These are phyloP conservation scores for Pollenia labialis DNA, from an alignment of 2,888 invertebrate genomes.

Conservation along the genomic window DNA sequence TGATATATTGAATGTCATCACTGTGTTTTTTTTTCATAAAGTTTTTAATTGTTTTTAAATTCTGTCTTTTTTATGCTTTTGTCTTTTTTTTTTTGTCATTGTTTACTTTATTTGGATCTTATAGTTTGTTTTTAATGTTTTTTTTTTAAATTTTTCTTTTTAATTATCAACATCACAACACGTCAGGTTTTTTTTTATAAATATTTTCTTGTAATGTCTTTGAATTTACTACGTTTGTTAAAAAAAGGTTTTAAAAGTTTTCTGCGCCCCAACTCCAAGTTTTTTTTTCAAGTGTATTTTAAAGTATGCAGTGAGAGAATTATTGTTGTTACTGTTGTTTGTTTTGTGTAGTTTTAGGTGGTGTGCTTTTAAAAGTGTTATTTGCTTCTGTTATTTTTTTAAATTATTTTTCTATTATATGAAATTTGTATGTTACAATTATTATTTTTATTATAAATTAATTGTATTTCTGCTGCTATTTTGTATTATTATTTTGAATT, in stretches of 20 bases:
- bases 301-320: conserved; percentile 51
- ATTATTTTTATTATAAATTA: conserved; percentile 56
- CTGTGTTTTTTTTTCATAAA: conserved; percentile 38
- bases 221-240: conserved; percentile 61
- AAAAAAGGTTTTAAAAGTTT: conserved; percentile 57
- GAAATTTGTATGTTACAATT: conserved; percentile 43
- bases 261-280: conserved; percentile 83
- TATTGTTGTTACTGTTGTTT: conserved; percentile 59
- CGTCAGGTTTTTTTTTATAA: conserved; percentile 65
- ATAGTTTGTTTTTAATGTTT: conserved; percentile 70
- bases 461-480: conserved; percentile 44
- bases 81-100: conserved; percentile 11
- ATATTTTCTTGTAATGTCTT: conserved; percentile 70
- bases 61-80: conserved; percentile 56
- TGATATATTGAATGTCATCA: neutral
- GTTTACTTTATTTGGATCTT: conserved; percentile 71
- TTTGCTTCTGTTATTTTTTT: conserved; percentile 32
- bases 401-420: conserved; percentile 40
- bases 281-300: conserved; percentile 68
- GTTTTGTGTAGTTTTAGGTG: conserved; percentile 39
- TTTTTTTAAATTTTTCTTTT: conserved; percentile 51
- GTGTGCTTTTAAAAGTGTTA: conserved; percentile 70
- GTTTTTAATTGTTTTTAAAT: conserved; percentile 47
- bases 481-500: conserved; percentile 31
- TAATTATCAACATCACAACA: conserved; percentile 75